A percentile compares a stretch with the other conserved stretches of the same genome.
These are phyloP conservation scores for Phallusia fumigata DNA, from an alignment of 23 tunicate genomes.

Conservation along the genomic window DNA sequence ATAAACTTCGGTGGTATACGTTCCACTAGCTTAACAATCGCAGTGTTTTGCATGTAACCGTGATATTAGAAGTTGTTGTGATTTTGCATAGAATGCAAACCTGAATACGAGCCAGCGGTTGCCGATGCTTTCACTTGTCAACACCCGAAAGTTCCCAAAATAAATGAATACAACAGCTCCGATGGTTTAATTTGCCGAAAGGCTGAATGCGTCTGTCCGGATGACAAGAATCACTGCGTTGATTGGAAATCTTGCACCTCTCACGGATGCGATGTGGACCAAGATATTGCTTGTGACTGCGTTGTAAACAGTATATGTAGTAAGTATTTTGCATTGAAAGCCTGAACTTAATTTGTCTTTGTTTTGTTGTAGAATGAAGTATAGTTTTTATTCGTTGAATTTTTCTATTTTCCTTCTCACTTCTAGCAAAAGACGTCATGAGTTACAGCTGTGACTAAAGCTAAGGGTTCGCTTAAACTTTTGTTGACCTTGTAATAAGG, in stretches of 20 bases:
- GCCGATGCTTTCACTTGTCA: neutral
- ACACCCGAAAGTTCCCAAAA: neutral
- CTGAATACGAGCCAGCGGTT: neutral
- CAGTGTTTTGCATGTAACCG: too few species aligned
- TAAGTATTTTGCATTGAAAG: neutral
- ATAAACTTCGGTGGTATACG: too few species aligned
- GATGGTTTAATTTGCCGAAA: neutral
- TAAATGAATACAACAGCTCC: neutral
- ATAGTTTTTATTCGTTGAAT: too few species aligned
- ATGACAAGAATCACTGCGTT: neutral
- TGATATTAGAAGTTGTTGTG: too few species aligned
- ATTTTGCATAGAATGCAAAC: neutral
- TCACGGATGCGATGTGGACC: neutral
- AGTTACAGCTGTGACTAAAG: too few species aligned
- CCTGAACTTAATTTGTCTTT: too few species aligned
- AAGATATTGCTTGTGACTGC: neutral
- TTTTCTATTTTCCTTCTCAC: too few species aligned
- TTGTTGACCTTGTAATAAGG: too few species aligned
- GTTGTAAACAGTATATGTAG: neutral
- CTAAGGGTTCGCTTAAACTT: too few species aligned
- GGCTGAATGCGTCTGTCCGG: neutral
- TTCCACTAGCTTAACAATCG: too few species aligned
- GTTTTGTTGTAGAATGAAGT: too few species aligned
- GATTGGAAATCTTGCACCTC: neutral
- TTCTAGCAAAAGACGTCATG: too few species aligned